phyloP scores from a whole-genome alignment of 2,113 vertebrate genomes.

The Andinoacara biseriatus region DNA sequence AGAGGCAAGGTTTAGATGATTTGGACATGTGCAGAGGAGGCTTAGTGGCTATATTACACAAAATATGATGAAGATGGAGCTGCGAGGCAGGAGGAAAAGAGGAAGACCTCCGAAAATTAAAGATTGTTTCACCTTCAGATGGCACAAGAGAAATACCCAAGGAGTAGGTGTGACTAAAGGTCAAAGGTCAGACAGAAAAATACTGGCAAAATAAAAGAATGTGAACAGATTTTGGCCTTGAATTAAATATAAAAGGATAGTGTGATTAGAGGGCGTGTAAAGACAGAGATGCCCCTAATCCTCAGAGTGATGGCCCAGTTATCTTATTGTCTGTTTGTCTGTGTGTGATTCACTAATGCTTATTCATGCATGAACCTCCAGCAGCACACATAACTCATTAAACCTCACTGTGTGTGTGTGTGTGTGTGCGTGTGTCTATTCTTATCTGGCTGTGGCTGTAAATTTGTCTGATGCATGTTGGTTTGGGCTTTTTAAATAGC shows the following conservation, averaged over 20 bases:
- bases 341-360: slow-evolving; percentile 48
- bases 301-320: slow-evolving; percentile 56
- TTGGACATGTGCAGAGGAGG: background rate
- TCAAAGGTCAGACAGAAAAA: slow-evolving; percentile 13
- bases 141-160: background rate
- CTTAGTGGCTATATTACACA: background rate
- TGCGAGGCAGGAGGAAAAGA: background rate
- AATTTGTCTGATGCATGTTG: slow-evolving; percentile 43
- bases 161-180: background rate
- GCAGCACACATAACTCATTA: background rate
- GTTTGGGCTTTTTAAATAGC: slow-evolving; percentile 54
- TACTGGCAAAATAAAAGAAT: background rate
- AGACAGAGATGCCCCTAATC: slow-evolving; percentile 23
- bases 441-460: slow-evolving; percentile 25
- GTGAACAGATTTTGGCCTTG: background rate
- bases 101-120: background rate
- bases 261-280: background rate
- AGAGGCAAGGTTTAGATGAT: background rate
- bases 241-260: background rate
- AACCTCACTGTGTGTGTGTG: background rate
- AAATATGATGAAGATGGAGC: background rate
- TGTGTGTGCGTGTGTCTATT: slow-evolving; percentile 36
- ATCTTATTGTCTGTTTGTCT: slow-evolving; percentile 53
- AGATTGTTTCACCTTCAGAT: background rate
- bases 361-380: slow-evolving; percentile 49